Evolutionary conservation across 2,797 vertebrate species (phyloP), one percentile per base, ranked within the genome.

Genomic region (Clamator glandarius): DNA sequence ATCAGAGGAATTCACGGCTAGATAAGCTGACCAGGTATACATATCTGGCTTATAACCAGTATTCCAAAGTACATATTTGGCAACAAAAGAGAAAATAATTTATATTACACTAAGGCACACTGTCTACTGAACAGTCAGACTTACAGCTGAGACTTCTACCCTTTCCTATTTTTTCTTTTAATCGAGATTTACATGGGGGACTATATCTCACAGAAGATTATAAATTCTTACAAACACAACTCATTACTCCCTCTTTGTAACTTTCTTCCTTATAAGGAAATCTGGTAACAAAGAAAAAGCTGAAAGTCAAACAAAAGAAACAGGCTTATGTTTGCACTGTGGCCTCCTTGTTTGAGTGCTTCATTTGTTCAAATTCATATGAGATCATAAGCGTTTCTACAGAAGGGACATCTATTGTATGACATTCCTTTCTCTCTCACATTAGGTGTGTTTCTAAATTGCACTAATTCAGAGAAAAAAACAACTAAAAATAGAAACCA

Each of bases 51-150:
- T 92, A 94, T 44, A 90, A 86, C 13, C 35, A 55, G n/a, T 36
- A 75, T 86, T 94, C 83, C 92, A 95, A 96, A 94, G 95, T 95
- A 90, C 89, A 0, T 39, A 70, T 15, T 62, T 23, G 36, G 80
- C 54, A 92, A 54, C 52, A 78, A 92, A 92, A 59, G n/a, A 74
- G 52, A 90, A 67, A 92, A 39, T 36, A 50, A 70, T 16, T 58
- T 20, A 7, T 18, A 76, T 46, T 68, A 29, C 35, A 33, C 14
- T n/a, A 61, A 70, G 26, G 24, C 17, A 70, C 15, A 35, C 2
- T 44, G 46, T 55, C 41, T 81, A 75, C n/a, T 66, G 41, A 91
- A 58, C 42, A 68, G n/a, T 44, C 52, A 26, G 41, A 39, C 41
- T 75, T 55, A 15, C 12, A 67, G 19, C 3, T 72, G 10, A 24